Conservation (phyloP, 2,797 vertebrate genomes). For the Gymnothorax reevesii region DNA sequence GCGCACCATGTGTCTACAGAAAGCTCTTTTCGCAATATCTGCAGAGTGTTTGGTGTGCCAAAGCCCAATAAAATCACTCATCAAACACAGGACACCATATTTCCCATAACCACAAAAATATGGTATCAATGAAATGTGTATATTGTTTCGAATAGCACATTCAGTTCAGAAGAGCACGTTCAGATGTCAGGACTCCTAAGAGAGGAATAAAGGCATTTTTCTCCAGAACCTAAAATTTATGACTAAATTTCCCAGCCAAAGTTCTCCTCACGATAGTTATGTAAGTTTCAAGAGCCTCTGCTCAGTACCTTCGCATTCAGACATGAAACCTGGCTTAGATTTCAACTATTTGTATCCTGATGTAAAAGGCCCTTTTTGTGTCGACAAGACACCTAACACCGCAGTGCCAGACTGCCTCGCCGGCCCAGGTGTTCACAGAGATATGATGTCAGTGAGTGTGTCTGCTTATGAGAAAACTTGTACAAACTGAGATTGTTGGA, state of each 20-base stretch:
- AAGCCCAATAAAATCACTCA: neutral
- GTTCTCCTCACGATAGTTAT: neutral
- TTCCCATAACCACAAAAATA: neutral
- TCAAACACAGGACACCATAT: neutral
- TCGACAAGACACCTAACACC: neutral
- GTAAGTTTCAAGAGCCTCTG: neutral
- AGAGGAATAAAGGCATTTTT: neutral
- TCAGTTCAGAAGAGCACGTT: neutral
- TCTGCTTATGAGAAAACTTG: neutral
- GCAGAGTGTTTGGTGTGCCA: neutral
- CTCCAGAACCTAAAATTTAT: neutral
- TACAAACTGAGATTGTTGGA: constrained; percentile 32
- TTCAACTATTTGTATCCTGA: neutral
- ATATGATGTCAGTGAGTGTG: neutral
- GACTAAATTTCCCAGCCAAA: neutral
- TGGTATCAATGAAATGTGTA: neutral
- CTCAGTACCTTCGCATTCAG: neutral
- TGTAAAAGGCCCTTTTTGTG: neutral
- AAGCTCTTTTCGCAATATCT: neutral
- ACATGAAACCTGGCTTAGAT: neutral
- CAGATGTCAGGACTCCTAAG: neutral
- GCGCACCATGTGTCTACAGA: neutral
- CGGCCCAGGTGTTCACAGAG: neutral
- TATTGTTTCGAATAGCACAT: neutral
- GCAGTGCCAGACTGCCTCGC: neutral